Percentiles rank a stretch among this genome's conserved stretches.
Conservation (phyloP, 2,888 invertebrate species). For the Heliconius charithonia region DNA sequence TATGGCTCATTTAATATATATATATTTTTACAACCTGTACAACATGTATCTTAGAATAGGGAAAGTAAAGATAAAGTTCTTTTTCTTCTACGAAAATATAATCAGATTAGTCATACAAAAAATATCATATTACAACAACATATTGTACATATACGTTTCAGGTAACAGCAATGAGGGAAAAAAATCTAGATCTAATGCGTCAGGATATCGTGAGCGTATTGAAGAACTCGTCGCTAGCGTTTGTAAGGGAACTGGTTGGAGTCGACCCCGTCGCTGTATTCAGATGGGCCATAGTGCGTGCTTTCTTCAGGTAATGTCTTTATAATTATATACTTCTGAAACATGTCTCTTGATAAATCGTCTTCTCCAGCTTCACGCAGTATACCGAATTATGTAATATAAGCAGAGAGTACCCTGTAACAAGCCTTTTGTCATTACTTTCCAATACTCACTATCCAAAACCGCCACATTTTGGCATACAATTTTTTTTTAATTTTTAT, state of each 20-base stretch:
- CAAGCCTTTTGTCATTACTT: no score
- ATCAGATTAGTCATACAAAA: neutral
- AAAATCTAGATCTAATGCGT: constrained; percentile 97
- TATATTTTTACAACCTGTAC: no score
- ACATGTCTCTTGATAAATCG: no score
- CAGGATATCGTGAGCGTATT: constrained; percentile 96
- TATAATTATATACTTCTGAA: no score
- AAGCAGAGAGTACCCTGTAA: no score
- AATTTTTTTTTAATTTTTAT: no score
- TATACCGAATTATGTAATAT: no score
- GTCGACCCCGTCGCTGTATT: constrained; percentile 96
- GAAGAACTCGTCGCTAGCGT: constrained; percentile 96
- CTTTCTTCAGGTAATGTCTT: constrained; percentile 87
- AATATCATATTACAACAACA: neutral
- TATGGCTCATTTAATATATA: no score
- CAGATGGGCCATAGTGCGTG: constrained; percentile 96
- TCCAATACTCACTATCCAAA: no score
- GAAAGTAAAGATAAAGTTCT: no score
- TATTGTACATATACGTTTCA: constrained; percentile 51
- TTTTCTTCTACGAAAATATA: neutral
- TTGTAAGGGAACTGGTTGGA: constrained; percentile 96
- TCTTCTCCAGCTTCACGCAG: no score
- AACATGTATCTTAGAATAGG: neutral
- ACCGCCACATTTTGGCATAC: no score
- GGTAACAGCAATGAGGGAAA: constrained; percentile 96